Conservation (phyloP, 2,113 vertebrate species). For the Rallus limicola region DNA sequence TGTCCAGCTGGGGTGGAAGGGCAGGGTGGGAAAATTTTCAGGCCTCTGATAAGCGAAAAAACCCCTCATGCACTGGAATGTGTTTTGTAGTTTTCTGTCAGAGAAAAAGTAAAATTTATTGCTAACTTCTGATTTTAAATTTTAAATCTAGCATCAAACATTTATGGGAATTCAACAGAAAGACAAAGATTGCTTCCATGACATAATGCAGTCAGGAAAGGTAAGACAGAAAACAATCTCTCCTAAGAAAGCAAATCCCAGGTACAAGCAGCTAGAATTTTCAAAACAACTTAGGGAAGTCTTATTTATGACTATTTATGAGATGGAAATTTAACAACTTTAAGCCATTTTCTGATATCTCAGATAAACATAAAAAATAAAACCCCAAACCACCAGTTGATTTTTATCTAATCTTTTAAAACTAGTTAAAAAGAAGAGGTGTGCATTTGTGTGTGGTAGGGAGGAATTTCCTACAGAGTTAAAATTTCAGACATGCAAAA, state of each 20-base stretch:
- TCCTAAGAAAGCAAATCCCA: neutral
- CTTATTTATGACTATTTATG: neutral
- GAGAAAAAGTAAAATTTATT: neutral
- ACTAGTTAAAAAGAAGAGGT: neutral
- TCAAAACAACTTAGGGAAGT: neutral
- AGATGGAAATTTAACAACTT: neutral
- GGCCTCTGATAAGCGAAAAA: neutral
- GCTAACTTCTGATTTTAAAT: neutral
- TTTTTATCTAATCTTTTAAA: neutral
- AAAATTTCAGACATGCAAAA: neutral
- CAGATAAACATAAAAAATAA: neutral
- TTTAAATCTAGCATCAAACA: neutral
- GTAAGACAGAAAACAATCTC: neutral
- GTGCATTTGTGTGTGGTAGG: fast-evolving
- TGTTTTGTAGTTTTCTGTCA: neutral
- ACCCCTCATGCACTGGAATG: neutral
- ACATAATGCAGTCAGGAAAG: neutral
- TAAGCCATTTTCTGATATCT: neutral
- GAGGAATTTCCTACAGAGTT: neutral
- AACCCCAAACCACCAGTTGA: too few relatives aligned
- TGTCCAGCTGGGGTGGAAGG: neutral
- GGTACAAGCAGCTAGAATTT: neutral
- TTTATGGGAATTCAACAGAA: neutral
- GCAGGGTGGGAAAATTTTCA: neutral
- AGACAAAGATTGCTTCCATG: neutral